Evolutionary conservation across 2,888 invertebrate genomes (phyloP), one percentile per base, ranked within the genome.

Genomic region (Drosophila neutralis): DNA sequence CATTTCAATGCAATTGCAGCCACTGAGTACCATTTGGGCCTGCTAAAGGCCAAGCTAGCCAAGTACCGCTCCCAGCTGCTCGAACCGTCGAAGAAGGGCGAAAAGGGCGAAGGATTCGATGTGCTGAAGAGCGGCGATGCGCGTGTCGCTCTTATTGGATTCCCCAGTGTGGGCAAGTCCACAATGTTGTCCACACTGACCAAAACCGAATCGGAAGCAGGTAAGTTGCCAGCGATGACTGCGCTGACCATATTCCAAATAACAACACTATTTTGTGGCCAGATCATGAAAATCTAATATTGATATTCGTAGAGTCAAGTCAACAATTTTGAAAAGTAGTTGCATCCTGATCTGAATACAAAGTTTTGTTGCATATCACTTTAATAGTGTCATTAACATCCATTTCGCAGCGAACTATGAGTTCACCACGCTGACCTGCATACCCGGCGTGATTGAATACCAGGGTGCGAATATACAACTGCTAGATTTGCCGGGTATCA

Each of bases 81-180:
- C 67, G 99, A 99, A 92, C 99, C 99, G 0, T 94, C 97, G 0
- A 98, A 98, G 89, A 99, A 99, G 93, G 95, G 96, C 7, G 98
- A 98, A 82, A 99, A 99, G 92, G 98, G 98, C 29, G 98, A 98
- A 93, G 99, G 99, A 0, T 99, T 99, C 93, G 99, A 99, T 95
- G 99, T 99, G 13, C 95, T 99, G 83, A 99, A 99, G 93, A 98
- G 98, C 87, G 99, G 99, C 56, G 99, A 99, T 95, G 99, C 99
- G 11, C 94, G 99, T 91, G 98, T 99, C 18, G 98, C 99, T 10
- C 94, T 99, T 7, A 99, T 99, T 87, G 99, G 99, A 45, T 99
- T 99, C 92, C 99, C 99, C 10, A 99, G 99, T 15, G 93, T 93
- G 68, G 93, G 93, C 68, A 93, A 93, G 96, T 99, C 99, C 0